phyloP scores from a whole-genome alignment of 2,797 vertebrate genomes.

The Schizopygopsis malacanthus region DNA sequence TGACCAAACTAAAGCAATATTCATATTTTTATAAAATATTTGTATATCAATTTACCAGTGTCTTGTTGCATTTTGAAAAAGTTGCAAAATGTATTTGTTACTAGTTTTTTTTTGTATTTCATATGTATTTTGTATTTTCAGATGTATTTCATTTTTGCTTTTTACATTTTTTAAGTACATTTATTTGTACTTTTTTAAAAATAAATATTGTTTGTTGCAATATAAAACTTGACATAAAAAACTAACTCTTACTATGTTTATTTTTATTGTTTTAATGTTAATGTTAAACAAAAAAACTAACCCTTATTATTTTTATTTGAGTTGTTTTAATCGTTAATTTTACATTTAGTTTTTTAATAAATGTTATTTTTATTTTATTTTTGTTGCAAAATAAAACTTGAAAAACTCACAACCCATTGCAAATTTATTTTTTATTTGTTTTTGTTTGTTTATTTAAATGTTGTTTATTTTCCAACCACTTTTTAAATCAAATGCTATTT shows the following conservation, averaged over 20 bases:
- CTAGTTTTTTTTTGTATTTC: neutral
- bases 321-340: neutral
- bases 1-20: neutral
- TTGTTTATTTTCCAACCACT: neutral
- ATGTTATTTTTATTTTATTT: neutral
- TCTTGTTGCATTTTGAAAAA: neutral
- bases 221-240: neutral
- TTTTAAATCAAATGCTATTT: neutral
- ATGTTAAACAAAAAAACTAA: neutral
- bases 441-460: neutral
- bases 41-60: neutral
- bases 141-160: neutral
- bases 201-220: neutral
- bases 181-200: neutral
- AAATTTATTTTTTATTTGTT: neutral
- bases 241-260: neutral
- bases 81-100: neutral
- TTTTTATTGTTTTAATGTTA: neutral
- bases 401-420: neutral
- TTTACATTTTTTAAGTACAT: neutral
- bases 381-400: neutral
- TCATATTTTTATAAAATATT: neutral
- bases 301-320: neutral
- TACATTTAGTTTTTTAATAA: too few relatives aligned
- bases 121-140: neutral